Evolutionary conservation across 2,888 invertebrate species (phyloP), one percentile per base, ranked within the genome.

Genomic region (Drosophila phalerata): DNA sequence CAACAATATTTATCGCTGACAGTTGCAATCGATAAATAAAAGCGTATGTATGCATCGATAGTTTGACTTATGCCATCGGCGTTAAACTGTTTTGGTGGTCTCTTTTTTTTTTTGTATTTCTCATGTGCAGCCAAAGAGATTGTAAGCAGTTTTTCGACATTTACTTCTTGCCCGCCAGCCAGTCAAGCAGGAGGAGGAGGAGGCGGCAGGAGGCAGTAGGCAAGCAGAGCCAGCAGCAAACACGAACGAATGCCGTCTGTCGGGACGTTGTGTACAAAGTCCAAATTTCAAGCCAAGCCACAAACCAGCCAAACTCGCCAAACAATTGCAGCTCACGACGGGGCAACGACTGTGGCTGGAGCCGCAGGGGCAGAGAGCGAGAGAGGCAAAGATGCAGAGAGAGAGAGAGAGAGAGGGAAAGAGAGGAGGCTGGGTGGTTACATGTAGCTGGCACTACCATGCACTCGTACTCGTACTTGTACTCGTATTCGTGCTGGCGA

Each of bases 231-330:
- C 40, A 52, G 55, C 57, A 45, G 71, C 71, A 63, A 19, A 62
- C 66, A 67, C 67, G 77, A 72, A 67, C 67, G 77, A 72, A 73
- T 57, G 48, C 17, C 68, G 62, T 55, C 55, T 63, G 58, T 67
- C 71, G 68, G 62, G 69, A 69, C 71, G 43, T 61, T 76, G 76
- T 49, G 49, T 49, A 19, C 84, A 84, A 84, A 84, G 84, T 84
- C 88, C 88, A 84, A 84, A 84, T 71, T 68, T 68, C 32, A 55
- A 51, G 55, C 40, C 73, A 48, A 69, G 77, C 73, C 68, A 47
- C 85, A 86, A 82, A 86, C 87, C 82, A 88, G 86, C 88, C 80
- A 85, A 84, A 85, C 87, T 71, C 69, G 85, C 85, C 85, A 84
- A 84, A 84, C 88, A 84, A 88, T 84, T 84, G 85, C 81, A 69